Evolutionary conservation across 2,113 vertebrate genomes (phyloP), one percentile per base, ranked within the genome.

Genomic region (Felis chaus): DNA sequence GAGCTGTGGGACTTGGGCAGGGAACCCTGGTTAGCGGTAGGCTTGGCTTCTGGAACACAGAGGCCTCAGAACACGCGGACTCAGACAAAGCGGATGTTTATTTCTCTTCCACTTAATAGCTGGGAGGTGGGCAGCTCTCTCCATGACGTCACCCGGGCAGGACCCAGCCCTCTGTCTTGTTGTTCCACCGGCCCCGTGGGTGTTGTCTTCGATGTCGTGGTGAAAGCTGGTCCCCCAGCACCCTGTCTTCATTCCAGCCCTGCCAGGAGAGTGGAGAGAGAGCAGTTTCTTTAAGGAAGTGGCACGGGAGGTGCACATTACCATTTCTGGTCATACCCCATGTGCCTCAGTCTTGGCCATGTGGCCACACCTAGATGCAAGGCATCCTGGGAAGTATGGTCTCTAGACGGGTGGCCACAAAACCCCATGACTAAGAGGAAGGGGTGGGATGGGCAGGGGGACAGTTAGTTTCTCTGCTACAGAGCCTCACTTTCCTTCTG

Each of bases 271-370:
- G 57, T 5, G 16, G 33, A 53, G n/a, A 36, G 27, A 95, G 41
- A 93, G 16, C 16, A 2, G 10, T 36, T 61, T 41, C 57, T 45
- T 61, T 27, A 69, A 71, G 53, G 73, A 71, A 63, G 39, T 12
- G 10, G 27, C 6, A 9, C 5, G 18, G 66, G 48, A 65, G 71
- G 41, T 18, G 36, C 14, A 1, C 0, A 0, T 29, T 29, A 2
- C 21, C 31, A 7, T 50, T 79, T 61, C n/a, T 21, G 12, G 19
- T 63, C 73, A 13, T 13, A 39, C n/a, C 23, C 50, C 12, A 19
- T 69, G 21, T 0, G 4, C 90, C 45, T 88, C 33, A 10, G 5
- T 80, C 65, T 53, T 79, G 10, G 29, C 69, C 19, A 3, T 8
- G 0, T 19, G 57, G 68, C 36, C 13, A 21, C 29, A 76, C 10